Percentiles rank a stretch among this genome's conserved stretches.
Conservation (phyloP, 2,888 invertebrate genomes). For the Fragum whitleyi region DNA sequence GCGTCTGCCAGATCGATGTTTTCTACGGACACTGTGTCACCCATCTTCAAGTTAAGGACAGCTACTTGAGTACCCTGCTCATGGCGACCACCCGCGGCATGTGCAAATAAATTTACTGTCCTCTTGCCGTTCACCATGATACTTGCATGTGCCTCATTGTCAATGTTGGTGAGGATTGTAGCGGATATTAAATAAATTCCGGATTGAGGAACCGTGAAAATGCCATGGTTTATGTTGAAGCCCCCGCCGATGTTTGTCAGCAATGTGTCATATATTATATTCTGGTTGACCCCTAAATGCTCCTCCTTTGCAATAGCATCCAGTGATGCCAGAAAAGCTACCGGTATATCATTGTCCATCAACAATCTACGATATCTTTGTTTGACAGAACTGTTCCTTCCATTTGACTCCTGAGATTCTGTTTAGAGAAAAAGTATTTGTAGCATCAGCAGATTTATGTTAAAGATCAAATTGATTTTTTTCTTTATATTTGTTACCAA, state of each 20-base stretch:
- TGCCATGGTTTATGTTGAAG: slow-evolving; percentile 6
- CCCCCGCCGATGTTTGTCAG: slow-evolving; percentile 13
- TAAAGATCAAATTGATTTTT: no score
- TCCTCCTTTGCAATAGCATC: neutral
- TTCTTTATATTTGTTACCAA: no score
- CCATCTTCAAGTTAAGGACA: neutral
- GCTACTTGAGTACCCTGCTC: slow-evolving; percentile 23
- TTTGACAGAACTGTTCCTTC: neutral
- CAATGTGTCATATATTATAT: slow-evolving; percentile 12
- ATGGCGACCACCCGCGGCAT: slow-evolving; percentile 2
- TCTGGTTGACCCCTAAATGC: slow-evolving; percentile 13
- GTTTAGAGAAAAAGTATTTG: no score
- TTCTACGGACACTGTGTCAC: slow-evolving; percentile 16
- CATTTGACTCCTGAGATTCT: neutral
- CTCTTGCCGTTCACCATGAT: slow-evolving; percentile 19
- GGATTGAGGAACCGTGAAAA: slow-evolving; percentile 13
- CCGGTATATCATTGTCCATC: neutral
- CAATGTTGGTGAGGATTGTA: slow-evolving; percentile 17
- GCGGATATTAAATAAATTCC: slow-evolving; percentile 20
- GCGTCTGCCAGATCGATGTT: neutral
- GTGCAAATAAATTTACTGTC: slow-evolving; percentile 9
- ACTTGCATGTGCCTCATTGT: neutral
- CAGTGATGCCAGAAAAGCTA: slow-evolving; percentile 5
- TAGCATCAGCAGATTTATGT: no score
- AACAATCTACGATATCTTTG: neutral